Evolutionary conservation across 2,797 vertebrate genomes (phyloP), one percentile per base, ranked within the genome.

Genomic region (Chrysocyon brachyurus): DNA sequence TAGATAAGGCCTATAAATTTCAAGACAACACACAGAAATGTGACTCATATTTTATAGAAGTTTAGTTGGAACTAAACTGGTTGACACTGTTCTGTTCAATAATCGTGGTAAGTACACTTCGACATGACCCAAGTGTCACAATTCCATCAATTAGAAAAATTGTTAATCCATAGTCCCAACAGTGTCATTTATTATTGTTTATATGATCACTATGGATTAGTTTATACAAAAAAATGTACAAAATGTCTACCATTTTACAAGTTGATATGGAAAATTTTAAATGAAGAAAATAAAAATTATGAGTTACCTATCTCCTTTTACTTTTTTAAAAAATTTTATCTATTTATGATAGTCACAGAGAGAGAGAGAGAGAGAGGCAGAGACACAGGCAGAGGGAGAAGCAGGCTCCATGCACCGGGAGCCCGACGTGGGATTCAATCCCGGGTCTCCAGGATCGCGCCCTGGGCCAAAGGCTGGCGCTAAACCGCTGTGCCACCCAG

Each of bases 1-100:
- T 86, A 98, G 92, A 97, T 97, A 97, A 90, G 75, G 72, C 17
- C 82, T 81, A 96, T 98, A 97, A 97, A 98, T 98, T 94, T 91
- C 73, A 96, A 93, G 85, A 92, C 77, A 96, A 92, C 63, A 83
- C 36, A 46, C 7, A 87, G 86, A 92, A 91, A 92, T 9, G 59
- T 77, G 73, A 91, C 82, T 96, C 81, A 49, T 96, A 94, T 93
- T 94, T 98, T 70, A 96, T 16, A 36, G 40, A 88, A 95, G 61
- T 92, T 95, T 72, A 93, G 63, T 77, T 82, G 59, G 15, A 36
- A 33, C 19, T 83, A 90, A 87, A 89, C 33, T 75, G 21, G 14
- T 88, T 87, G 87, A 75, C 14, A 72, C 22, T 89, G 26, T 72
- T 89, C 19, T 93, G 26, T 84, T n/a, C 79, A 57, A 12, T 33